Evolutionary conservation across 2,888 invertebrate genomes (phyloP).

Genomic region (Lithophane leautieri): DNA sequence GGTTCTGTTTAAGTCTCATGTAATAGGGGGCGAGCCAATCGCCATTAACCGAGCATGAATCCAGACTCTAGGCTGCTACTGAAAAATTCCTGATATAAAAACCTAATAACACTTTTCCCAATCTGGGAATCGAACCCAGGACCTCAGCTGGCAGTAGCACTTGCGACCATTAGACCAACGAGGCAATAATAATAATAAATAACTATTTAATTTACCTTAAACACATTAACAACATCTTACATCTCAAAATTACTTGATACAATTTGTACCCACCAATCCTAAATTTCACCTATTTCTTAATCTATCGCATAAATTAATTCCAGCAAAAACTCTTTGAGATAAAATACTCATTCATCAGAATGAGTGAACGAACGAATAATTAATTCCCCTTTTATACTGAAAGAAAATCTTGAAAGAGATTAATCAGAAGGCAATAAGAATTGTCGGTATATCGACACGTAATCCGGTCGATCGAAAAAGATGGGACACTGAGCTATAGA

Average conservation of each 20-base stretch:
- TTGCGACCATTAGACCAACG: background rate
- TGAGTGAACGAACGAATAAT: slow-evolving; percentile 45
- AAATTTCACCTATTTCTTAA: slow-evolving; percentile 10
- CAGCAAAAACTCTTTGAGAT: slow-evolving; percentile 32
- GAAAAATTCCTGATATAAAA: background rate
- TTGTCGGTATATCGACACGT: slow-evolving; percentile 54
- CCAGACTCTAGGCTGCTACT: background rate
- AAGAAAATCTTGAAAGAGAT: slow-evolving; percentile 57
- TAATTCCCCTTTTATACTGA: slow-evolving; percentile 49
- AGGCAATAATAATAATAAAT: background rate
- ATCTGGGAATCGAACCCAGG: background rate
- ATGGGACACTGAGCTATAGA: slow-evolving; percentile 48
- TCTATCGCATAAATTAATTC: slow-evolving; percentile 35
- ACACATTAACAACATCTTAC: background rate
- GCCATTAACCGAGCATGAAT: background rate
- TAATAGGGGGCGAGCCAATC: background rate
- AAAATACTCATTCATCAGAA: slow-evolving; percentile 56
- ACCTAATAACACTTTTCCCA: background rate
- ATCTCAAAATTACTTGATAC: background rate
- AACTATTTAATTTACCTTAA: background rate
- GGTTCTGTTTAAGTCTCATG: background rate
- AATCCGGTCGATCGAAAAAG: slow-evolving; percentile 58
- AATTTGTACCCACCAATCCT: background rate
- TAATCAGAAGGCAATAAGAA: slow-evolving; percentile 63
- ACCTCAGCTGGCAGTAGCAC: background rate